A percentile compares a stretch with the other conserved stretches of the same genome.
Conservation (phyloP, 2,797 vertebrate genomes). For the Epinephelus awoara region DNA sequence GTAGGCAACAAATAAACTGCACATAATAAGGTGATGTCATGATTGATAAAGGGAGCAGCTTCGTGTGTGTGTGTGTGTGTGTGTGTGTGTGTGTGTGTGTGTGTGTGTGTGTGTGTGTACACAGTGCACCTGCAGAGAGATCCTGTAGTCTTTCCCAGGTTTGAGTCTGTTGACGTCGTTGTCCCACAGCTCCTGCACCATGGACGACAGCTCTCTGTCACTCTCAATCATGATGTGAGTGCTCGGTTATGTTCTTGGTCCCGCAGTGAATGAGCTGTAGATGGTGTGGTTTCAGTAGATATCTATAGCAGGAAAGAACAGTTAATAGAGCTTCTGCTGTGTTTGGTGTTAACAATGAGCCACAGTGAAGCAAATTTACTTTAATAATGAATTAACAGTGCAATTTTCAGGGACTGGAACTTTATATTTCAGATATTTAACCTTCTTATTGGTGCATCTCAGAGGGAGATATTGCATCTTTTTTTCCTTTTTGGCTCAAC, state of each 20-base stretch:
- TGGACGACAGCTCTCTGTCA: constrained; percentile 84
- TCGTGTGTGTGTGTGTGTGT: neutral
- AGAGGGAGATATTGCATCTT: neutral
- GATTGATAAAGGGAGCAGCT: neutral
- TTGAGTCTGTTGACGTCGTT: constrained; percentile 85
- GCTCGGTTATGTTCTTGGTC: constrained; percentile 24
- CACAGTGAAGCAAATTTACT: neutral
- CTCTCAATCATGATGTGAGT: constrained; percentile 80
- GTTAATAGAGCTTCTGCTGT: neutral
- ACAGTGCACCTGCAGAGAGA: constrained; percentile 85
- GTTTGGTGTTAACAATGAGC: neutral
- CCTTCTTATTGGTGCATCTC: too few species aligned
- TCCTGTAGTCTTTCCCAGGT: constrained; percentile 87
- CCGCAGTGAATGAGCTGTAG: constrained; percentile 27
- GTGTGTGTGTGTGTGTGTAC: constrained; percentile 6
- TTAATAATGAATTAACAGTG: neutral
- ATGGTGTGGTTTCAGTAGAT: constrained; percentile 6
- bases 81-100: constrained; percentile 11
- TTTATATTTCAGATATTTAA: neutral
- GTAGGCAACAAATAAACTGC: neutral
- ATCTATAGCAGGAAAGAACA: constrained; percentile 9
- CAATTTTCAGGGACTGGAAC: neutral
- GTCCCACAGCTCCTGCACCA: constrained; percentile 88
- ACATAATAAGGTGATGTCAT: neutral
- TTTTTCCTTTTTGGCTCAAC: too few species aligned